Base-by-base conservation (phyloP, 2,888 invertebrate species). In the Urechis unicinctus region DNA sequence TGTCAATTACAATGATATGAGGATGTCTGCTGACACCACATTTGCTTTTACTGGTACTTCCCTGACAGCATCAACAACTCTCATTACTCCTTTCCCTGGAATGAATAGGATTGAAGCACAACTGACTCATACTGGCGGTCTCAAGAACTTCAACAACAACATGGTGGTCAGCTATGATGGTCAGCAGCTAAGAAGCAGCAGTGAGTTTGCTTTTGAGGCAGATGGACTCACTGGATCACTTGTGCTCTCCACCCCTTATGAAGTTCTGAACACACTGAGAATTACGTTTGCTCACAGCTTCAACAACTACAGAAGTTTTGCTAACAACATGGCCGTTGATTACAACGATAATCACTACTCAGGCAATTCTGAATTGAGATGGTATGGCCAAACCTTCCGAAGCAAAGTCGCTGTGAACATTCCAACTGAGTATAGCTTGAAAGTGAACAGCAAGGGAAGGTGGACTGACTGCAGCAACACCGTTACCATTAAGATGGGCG, bases 401-500 rank as follows among this genome's bases (percentile, higher is more conserved):
- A 29, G 36, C 24, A 52, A 50, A n/a, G 48, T 46, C 26, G 30
- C 43, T 6, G 46, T 54, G 41, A 53, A 41, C 24, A 43, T 54
- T 22, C 59, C 59, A 3, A 49, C 43, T 2, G 54, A 59, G 29
- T 61, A 60, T 52, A 44, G 48, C 48, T 24, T 59, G 36, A 50
- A 30, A 30, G 24, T 55, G 31, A 56, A 52, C 42, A 56, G 55
- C 61, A 52, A 51, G 43, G 61, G 58, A 5, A 44, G n/a, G 17
- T 22, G 31, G 43, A 31, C 28, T 24, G 53, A 55, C 31, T 58
- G 56, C 49, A 59, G 24, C 48, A 57, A 51, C 57, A 59, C 42
- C 43, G 30, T 48, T 17, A 36, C 31, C 25, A 21, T 52, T 24
- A 46, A 55, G 26, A 13, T 53, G 21, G 28, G 31, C 28, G 56